Percentiles rank a stretch among this genome's conserved stretches.
These are phyloP conservation scores for Drosophila bipectinata DNA, from an alignment of 1,140 invertebrate genomes.

Conservation along the genomic window DNA sequence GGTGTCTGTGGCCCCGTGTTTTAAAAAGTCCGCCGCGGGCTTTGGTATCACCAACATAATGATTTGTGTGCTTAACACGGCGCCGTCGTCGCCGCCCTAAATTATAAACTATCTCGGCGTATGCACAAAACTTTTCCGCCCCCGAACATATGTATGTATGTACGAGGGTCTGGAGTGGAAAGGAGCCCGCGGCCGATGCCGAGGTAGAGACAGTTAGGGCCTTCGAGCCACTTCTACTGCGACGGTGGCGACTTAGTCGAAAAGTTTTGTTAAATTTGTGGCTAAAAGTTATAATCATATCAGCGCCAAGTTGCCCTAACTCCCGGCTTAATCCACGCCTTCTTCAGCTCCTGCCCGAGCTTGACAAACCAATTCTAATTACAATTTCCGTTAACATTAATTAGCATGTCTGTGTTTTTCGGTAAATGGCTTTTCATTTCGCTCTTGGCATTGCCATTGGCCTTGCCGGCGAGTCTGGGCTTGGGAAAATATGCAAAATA, in stretches of 20 bases:
- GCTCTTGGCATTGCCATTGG: conserved; percentile 46
- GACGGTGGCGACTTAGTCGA: conserved; percentile 59
- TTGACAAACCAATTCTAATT: conserved; percentile 68
- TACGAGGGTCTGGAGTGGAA: conserved; percentile 22
- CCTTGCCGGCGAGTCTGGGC: conserved; percentile 11
- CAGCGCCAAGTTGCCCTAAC: conserved; percentile 38
- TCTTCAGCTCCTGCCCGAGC: conserved; percentile 9
- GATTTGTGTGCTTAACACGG: conserved; percentile 76
- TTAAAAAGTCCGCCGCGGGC: conserved; percentile 35
- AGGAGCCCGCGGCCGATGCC: background rate
- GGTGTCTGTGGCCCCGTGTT: conserved; percentile 25
- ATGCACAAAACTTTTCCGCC: conserved; percentile 60
- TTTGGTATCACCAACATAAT: conserved; percentile 68
- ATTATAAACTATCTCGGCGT: conserved; percentile 74
- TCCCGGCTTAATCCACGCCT: background rate
- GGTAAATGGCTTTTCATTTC: conserved; percentile 72
- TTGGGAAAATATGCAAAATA: conserved; percentile 57
- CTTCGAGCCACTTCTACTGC: background rate
- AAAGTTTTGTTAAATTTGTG: conserved; percentile 73
- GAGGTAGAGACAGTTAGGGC: background rate
- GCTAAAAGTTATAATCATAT: conserved; percentile 77
- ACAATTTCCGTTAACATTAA: conserved; percentile 80
- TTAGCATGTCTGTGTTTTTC: conserved; percentile 76
- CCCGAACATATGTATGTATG: conserved; percentile 22
- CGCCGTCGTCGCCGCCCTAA: conserved; percentile 62